Percentiles rank a stretch among this genome's conserved stretches.
Conservation (phyloP, 2,113 vertebrate species). For the Oreotrochilus melanogaster region DNA sequence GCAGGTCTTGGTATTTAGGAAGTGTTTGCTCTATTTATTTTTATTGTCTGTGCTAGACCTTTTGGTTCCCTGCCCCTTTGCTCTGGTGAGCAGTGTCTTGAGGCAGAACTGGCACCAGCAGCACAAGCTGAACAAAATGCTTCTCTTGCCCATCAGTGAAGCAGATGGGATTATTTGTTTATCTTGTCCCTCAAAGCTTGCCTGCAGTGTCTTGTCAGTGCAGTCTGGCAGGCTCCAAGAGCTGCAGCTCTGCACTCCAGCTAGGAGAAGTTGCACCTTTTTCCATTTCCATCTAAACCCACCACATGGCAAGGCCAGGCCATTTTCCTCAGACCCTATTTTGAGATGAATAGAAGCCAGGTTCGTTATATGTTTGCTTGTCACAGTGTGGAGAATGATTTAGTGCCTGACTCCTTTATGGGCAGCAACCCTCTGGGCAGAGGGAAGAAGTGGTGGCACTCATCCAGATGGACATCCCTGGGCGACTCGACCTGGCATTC, state of each 20-base stretch:
- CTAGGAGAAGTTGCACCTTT: background rate
- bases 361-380: background rate
- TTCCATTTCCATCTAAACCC: background rate
- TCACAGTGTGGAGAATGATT: background rate
- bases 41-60: background rate
- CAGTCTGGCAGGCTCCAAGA: background rate
- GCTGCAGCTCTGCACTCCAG: background rate
- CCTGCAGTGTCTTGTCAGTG: background rate
- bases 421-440: background rate
- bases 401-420: background rate
- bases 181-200: background rate
- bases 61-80: background rate
- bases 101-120: background rate
- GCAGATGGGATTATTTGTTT: background rate
- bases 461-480: background rate
- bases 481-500: background rate
- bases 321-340: background rate
- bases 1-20: background rate
- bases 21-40: background rate
- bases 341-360: background rate
- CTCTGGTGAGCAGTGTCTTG: background rate
- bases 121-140: background rate
- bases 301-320: background rate
- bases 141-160: background rate
- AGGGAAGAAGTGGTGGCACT: background rate